Conservation (phyloP, 30 jellyfish, hydroid and myxozoan species). For the Cassiopea andromeda region DNA sequence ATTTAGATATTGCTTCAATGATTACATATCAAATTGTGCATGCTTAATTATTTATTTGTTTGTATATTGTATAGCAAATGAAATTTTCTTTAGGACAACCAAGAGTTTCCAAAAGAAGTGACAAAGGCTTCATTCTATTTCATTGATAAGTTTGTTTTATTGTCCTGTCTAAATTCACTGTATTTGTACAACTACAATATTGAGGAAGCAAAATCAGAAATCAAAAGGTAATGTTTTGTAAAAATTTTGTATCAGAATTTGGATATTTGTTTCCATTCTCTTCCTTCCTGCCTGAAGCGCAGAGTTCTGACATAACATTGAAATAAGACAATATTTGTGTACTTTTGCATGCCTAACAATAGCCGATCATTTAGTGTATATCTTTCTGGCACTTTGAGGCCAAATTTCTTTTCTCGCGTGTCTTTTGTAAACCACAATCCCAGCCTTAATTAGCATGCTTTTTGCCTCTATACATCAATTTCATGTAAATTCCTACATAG, state of each 20-base stretch:
- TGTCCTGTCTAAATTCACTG: conserved; percentile 75
- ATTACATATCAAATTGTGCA: not conserved
- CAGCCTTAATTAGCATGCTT: too few species aligned
- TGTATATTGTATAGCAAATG: not conserved
- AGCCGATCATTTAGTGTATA: not conserved
- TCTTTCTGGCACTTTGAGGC: not conserved
- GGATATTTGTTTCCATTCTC: not conserved
- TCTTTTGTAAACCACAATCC: too few species aligned
- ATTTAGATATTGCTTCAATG: not conserved
- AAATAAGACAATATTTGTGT: too few species aligned
- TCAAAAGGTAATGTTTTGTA: conserved; percentile 73
- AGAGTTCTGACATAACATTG: too few species aligned
- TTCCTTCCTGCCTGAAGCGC: not conserved
- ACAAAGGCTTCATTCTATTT: conserved; percentile 90
- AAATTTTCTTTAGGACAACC: conserved; percentile 65
- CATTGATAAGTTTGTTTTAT: conserved; percentile 82
- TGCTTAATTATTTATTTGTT: not conserved
- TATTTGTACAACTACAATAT: conserved; percentile 83
- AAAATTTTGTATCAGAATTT: not conserved
- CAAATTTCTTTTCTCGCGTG: too few species aligned
- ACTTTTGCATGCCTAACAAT: not conserved
- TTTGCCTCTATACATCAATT: too few species aligned
- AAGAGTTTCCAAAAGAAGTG: conserved; percentile 69
- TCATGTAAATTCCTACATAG: too few species aligned
- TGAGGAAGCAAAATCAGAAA: conserved; percentile 69